Base-by-base conservation (phyloP, 2,113 vertebrate species). In the Ardeotis arabs region DNA sequence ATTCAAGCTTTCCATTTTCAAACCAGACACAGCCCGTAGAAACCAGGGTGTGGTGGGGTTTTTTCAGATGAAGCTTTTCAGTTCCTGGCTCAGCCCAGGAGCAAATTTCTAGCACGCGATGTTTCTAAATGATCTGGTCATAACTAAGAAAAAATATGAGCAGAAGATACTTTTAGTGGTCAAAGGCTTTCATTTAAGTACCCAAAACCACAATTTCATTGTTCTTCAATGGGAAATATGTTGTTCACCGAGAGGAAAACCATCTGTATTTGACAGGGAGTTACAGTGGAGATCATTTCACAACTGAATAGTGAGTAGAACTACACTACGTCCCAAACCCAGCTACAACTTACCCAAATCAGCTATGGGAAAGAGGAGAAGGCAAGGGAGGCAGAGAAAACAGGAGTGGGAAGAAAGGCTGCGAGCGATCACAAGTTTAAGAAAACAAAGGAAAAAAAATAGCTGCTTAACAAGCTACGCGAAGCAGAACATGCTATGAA, bases 321-420 rank as follows among this genome's bases (percentile, higher is more conserved):
- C 2, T 14, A 45, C 17, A 23, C 21, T 70, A 49, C 0, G 0
- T 44, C 91, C 73, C 73, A 87, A 95, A 84, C 47, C n/a, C 37
- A 68, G 76, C 73, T 64, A 84, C 55, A 56, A 49, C 19, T 70
- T 84, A 88, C 66, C 55, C 70, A 62, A 52, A 53, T 80, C 81
- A 79, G 25, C n/a, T 19, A 37, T 6, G 31, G 76, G 85, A 93
- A 84, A 90, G 28, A 33, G 39, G 49, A 92, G 90, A 88, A 90
- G 80, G 82, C 49, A 50, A 90, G 80, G 86, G 87, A 95, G 81
- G 77, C 53, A 94, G 94, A 77, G 50, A 76, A 75, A 93, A 79
- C 74, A 62, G 52, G 62, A 79, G 66, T 64, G 66, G 74, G 77
- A 92, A 94, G 79, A 79, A 84, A 91, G 62, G 69, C 73, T 68